Evolutionary conservation across 2,888 invertebrate genomes (phyloP).

Genomic region (Cerceris rybyensis): DNA sequence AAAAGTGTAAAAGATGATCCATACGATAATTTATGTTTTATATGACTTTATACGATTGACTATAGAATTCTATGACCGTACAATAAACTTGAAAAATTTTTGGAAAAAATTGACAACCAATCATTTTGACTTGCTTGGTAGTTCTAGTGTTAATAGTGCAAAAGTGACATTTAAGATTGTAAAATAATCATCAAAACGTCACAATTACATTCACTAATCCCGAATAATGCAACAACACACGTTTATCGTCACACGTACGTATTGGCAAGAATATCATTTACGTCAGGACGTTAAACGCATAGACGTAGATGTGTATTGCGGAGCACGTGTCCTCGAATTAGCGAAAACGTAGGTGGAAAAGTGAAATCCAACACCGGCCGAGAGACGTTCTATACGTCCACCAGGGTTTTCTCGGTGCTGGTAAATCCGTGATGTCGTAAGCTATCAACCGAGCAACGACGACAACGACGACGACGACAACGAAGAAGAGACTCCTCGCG

Average conservation of each 20-base stretch:
- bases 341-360: conserved; percentile 62
- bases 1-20: no score
- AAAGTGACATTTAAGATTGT: no score
- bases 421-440: conserved; percentile 60
- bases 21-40: no score
- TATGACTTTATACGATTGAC: no score
- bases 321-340: conserved; percentile 58
- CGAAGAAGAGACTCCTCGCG: conserved; percentile 47
- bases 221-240: conserved; percentile 8
- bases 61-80: no score
- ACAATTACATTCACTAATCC: background rate
- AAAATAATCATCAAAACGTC: background rate
- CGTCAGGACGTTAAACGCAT: conserved; percentile 19
- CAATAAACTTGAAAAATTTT: no score
- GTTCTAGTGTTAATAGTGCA: background rate
- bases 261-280: conserved; percentile 39
- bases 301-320: conserved; percentile 22
- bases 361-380: conserved; percentile 71
- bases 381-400: conserved; percentile 41
- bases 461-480: conserved; percentile 31
- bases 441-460: conserved; percentile 30
- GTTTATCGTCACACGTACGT: background rate
- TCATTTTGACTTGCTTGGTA: no score
- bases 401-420: conserved; percentile 48
- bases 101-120: no score